These are phyloP conservation scores for Lagodon rhomboides DNA, from an alignment of 2,797 vertebrate species.

Conservation along the genomic window DNA sequence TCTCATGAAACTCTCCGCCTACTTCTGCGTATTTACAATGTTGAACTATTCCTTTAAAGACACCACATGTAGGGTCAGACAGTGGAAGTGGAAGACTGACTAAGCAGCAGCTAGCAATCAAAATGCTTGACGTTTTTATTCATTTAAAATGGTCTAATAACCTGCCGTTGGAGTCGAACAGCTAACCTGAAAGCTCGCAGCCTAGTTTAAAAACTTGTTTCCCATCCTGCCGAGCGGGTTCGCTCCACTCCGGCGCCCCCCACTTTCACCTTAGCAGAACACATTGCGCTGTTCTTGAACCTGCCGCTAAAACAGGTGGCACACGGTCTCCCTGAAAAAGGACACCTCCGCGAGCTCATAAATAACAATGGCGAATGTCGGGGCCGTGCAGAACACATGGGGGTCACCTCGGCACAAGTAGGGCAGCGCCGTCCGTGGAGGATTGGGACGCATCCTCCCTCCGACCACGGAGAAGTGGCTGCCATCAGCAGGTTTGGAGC, in stretches of 20 bases:
- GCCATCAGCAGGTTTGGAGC: constrained; percentile 79
- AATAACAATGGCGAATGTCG: constrained; percentile 80
- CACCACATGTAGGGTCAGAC: constrained; percentile 10
- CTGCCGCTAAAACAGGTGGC: constrained; percentile 76
- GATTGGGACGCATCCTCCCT: constrained; percentile 73
- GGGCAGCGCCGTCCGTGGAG: constrained; percentile 75
- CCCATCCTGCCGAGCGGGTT: constrained; percentile 42
- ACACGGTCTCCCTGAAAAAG: constrained; percentile 61
- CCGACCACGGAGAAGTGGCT: constrained; percentile 65
- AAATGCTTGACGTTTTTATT: neutral
- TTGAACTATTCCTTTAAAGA: neutral
- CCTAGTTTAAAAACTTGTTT: constrained; percentile 55
- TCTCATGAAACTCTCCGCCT: neutral
- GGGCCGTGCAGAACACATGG: constrained; percentile 76
- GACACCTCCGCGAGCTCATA: constrained; percentile 80
- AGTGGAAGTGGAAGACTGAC: neutral
- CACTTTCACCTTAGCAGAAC: constrained; percentile 61
- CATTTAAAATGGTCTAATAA: neutral
- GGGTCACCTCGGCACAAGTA: constrained; percentile 83
- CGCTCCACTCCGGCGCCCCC: constrained; percentile 17
- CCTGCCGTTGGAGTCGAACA: neutral
- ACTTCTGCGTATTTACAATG: neutral
- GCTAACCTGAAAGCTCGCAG: constrained; percentile 12
- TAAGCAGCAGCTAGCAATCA: neutral
- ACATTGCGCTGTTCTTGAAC: constrained; percentile 51